A percentile compares a stretch with the other conserved stretches of the same genome.
These are phyloP conservation scores for Helostoma temminkii DNA, from an alignment of 2,797 vertebrate species.

Conservation along the genomic window DNA sequence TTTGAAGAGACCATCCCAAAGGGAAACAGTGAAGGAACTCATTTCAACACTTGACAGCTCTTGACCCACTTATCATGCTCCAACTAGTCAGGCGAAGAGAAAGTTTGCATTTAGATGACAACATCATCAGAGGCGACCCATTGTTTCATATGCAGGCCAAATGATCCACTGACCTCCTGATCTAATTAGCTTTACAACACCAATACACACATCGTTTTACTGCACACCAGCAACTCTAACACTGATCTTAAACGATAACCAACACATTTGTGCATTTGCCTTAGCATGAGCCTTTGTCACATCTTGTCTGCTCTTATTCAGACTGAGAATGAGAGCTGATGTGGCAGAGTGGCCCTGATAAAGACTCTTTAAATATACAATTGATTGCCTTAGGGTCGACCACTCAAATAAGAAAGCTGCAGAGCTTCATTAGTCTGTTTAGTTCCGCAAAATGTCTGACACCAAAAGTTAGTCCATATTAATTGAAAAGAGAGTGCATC, in stretches of 20 bases:
- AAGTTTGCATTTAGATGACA: conserved; percentile 56
- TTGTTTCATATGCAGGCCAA: conserved; percentile 57
- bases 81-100: conserved; percentile 6
- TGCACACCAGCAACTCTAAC: conserved; percentile 57
- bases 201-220: conserved; percentile 18
- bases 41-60: conserved; percentile 36
- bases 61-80: conserved; percentile 56
- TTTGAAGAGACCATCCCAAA: conserved; percentile 28
- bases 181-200: conserved; percentile 59
- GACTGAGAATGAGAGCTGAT: conserved; percentile 54
- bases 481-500: conserved; percentile 45
- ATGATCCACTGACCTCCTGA: conserved; percentile 63
- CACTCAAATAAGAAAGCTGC: conserved; percentile 30
- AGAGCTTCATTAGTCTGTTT: conserved; percentile 37
- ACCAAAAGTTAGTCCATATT: conserved; percentile 42
- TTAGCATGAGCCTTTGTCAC: conserved; percentile 55
- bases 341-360: conserved; percentile 61
- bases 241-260: conserved; percentile 46
- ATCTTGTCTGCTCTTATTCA: conserved; percentile 51
- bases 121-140: conserved; percentile 32
- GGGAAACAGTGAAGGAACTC: conserved; percentile 24
- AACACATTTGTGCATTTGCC: conserved; percentile 49
- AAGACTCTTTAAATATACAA: conserved; percentile 54
- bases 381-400: conserved; percentile 31
- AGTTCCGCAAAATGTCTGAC: conserved; percentile 32